Evolutionary conservation across 2,113 vertebrate species (phyloP).

Genomic region (Epinephelus lanceolatus): DNA sequence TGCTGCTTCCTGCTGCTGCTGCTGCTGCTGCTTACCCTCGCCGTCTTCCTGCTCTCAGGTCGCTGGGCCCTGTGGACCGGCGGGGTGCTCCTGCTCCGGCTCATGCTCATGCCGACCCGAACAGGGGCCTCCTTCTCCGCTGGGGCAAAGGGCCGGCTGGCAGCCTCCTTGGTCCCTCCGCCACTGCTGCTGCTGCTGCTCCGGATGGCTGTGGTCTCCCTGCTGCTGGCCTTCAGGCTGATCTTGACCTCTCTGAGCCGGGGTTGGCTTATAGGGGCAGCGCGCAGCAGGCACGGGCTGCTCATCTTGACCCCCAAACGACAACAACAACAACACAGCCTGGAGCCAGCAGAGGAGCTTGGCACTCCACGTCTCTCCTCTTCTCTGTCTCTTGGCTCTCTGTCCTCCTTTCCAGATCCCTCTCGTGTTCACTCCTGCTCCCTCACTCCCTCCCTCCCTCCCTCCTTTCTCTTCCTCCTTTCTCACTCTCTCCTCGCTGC

Average conservation of each 20-base stretch:
- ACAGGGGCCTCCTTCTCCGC: constrained; percentile 70
- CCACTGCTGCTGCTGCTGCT: constrained; percentile 21
- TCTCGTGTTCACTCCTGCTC: constrained; percentile 65
- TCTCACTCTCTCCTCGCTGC: constrained; percentile 61
- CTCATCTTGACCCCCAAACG: constrained; percentile 78
- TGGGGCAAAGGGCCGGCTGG: constrained; percentile 52
- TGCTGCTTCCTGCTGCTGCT: constrained; percentile 45
- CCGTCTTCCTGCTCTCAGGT: constrained; percentile 57
- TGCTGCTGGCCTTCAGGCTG: constrained; percentile 81
- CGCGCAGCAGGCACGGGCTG: constrained; percentile 84
- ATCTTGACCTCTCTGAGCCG: constrained; percentile 84
- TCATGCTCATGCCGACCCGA: constrained; percentile 63
- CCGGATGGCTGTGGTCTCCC: constrained; percentile 67
- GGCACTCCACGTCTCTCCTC: constrained; percentile 74
- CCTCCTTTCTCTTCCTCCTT: constrained; percentile 28
- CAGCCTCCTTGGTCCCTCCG: constrained; percentile 57
- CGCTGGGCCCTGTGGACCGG: constrained; percentile 76
- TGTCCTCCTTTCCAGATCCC: constrained; percentile 77
- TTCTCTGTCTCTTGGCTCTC: constrained; percentile 72
- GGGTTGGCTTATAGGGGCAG: constrained; percentile 81
- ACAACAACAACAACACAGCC: constrained; percentile 50
- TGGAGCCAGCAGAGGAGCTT: constrained; percentile 63
- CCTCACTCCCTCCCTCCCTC: constrained; percentile 8
- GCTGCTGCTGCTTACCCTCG: constrained; percentile 38
- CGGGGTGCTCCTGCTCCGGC: constrained; percentile 84